Base-by-base conservation (phyloP, 2,797 vertebrate genomes). In the Mycteria americana region DNA sequence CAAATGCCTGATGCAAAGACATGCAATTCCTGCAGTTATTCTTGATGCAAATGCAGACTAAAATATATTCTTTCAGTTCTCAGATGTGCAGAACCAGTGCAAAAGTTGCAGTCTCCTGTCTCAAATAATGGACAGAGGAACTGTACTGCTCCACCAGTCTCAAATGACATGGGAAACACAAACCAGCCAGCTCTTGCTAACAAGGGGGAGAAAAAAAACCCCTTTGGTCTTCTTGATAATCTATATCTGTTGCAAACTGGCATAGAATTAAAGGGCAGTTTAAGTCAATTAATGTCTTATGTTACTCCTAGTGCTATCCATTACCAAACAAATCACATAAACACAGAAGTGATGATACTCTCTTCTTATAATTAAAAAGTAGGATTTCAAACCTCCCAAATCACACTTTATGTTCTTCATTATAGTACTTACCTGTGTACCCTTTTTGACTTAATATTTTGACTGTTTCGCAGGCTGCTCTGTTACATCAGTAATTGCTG, bases 381-480 rank as follows among this genome's bases (percentile, higher is more conserved):
- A 63, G 6, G 2, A 27, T 85, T 86, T 77, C 13, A 69, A 7
- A 35, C 4, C 25, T 43, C 22, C 17, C 4, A 35, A 85, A 78
- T 25, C 9, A 23, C 4, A n/a, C 4, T n/a, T 43, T 13, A 9
- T 77, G 18, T 28, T 82, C 10, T 23, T 51, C 6, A 8, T 60
- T 63, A n/a, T 4, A 50, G 15, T 82, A 50, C 2, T 31, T 57
- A 22, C 3, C 6, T 5, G 2, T 43, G 2, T 10, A 22, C 5
- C 4, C 5, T 60, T 75, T 77, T 62, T 1, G 0, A 17, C 25
- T 57, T 33, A 48, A 48, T 1, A 11, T 70, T 85, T 53, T 64
- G 8, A 13, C 18, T 62, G 23, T 41, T 79, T 91, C 2, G 0
- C 17, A 70, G 68, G 21, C 25, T 80, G 6, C 21, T 60, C 9